Evolutionary conservation across 2,113 vertebrate genomes (phyloP), one percentile per base, ranked within the genome.

Genomic region (Labeo rohita): DNA sequence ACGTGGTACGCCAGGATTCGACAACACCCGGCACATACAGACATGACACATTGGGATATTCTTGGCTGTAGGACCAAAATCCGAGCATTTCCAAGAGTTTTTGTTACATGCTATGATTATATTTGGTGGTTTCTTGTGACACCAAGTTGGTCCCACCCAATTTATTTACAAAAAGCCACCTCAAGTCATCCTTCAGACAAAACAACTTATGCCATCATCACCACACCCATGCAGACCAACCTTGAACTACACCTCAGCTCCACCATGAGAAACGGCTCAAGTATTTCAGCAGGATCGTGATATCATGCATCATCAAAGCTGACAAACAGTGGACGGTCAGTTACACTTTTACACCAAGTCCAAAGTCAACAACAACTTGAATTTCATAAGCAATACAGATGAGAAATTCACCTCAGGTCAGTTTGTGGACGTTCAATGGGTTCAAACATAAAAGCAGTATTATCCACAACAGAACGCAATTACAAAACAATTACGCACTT

Each of bases 91-190:
- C 36, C 4, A 11, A 45, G 8, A 6, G 2, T 6, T 47, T 68
- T 45, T 45, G 21, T 18, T 45, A 11, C 43, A 15, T 9, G 43
- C 36, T 23, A 47, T 6, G 2, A 21, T 49, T 49, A 74, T 49
- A 74, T 6, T 23, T 13, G 5, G n/a, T 74, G 45, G 45, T 77
- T 77, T 77, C 49, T 77, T 12, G 77, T 61, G 18, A 72, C 16
- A 73, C 6, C 3, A n/a, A 15, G 12, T n/a, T 54, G 16, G 68
- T 45, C 11, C 11, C 68, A 73, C 68, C 81, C 52, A 73, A 59
- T 45, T 28, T 70, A 82, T 83, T 84, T n/a, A 84, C 50, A 56
- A 83, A 72, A 84, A 73, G 68, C 3, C 81, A 84, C 50, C 43
- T 73, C 68, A 43, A 54, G 28, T 36, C 6, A 70, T 72, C 63